Conservation (phyloP, 2,113 vertebrate species). For the Neomonachus schauinslandi region DNA sequence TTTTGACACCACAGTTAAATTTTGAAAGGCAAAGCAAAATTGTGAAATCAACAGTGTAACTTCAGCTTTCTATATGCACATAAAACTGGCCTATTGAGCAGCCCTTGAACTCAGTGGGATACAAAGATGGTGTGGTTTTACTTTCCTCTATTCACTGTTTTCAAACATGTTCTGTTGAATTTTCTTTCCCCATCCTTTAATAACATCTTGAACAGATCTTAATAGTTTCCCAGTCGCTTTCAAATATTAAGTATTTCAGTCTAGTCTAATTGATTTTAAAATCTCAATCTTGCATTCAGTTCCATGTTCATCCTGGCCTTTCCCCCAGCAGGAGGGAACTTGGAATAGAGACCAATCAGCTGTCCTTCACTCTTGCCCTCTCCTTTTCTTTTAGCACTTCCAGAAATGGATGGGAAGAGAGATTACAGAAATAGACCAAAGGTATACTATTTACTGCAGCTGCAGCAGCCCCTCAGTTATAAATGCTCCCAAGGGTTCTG, state of each 20-base stretch:
- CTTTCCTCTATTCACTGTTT: not conserved
- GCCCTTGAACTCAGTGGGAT: not conserved
- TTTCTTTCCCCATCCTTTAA: not conserved
- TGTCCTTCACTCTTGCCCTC: not conserved
- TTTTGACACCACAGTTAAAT: not conserved
- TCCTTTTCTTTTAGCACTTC: not conserved
- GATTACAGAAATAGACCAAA: not conserved
- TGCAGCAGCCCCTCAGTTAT: not conserved
- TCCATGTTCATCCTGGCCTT: not conserved
- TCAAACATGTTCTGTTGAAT: not conserved
- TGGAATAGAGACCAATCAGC: not conserved
- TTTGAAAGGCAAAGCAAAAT: conserved; percentile 23
- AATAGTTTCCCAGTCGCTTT: not conserved
- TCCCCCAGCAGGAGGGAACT: not conserved
- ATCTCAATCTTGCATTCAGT: not conserved
- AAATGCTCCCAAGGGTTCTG: not conserved
- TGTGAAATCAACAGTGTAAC: not conserved
- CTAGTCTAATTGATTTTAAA: not conserved
- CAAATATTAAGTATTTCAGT: not conserved
- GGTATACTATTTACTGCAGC: not conserved
- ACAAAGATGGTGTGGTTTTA: not conserved
- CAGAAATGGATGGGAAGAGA: not conserved
- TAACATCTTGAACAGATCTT: not conserved
- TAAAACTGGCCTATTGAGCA: not conserved
- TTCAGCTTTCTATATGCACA: not conserved